A percentile compares a stretch with the other conserved stretches of the same genome.
These are phyloP conservation scores for Andrena cerasifolii DNA, from an alignment of 1,140 invertebrate genomes.

Conservation along the genomic window DNA sequence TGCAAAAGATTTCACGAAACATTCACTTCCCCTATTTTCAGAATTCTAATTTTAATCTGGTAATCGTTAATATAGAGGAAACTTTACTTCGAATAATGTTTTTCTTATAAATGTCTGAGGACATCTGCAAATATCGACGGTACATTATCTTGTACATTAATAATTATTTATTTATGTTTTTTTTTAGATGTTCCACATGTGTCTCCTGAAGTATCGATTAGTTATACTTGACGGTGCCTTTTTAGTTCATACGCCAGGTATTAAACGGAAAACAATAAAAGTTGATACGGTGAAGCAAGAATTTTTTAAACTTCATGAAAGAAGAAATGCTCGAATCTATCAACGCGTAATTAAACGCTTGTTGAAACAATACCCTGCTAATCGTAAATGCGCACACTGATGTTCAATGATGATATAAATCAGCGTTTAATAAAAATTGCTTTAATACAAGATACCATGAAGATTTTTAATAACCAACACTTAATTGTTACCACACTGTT, in stretches of 20 bases:
- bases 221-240: constrained; percentile 91
- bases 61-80: no score
- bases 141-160: no score
- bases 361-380: constrained; percentile 84
- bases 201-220: constrained; percentile 88
- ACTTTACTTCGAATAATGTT: no score
- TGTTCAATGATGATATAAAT: neutral
- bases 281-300: constrained; percentile 58
- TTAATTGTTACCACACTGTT: neutral
- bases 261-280: constrained; percentile 82
- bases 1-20: constrained; percentile 15
- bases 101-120: no score
- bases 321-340: constrained; percentile 85
- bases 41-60: no score
- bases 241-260: constrained; percentile 89
- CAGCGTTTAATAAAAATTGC: neutral
- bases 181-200: constrained; percentile 91
- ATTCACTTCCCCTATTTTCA: no score
- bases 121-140: no score
- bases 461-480: neutral
- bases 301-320: constrained; percentile 82
- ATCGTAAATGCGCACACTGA: constrained; percentile 67
- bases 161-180: constrained; percentile 6
- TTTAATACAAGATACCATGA: neutral
- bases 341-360: constrained; percentile 84